Percentiles rank a stretch among this genome's conserved stretches.
phyloP scores from a whole-genome alignment of 2,888 invertebrate species.

The Campoplex nolae region DNA sequence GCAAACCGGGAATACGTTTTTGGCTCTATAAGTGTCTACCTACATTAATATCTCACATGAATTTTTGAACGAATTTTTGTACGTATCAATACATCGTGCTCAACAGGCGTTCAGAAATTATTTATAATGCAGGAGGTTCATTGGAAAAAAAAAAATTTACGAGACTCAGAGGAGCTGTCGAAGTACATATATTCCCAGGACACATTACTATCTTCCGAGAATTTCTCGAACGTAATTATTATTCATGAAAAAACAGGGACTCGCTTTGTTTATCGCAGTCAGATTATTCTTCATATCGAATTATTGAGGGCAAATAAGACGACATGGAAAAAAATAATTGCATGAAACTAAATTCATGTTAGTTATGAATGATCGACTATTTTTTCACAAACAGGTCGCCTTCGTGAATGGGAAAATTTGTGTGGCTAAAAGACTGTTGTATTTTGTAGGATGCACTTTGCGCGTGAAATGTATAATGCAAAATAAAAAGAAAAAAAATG shows the following conservation, averaged over 20 bases:
- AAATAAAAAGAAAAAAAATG: neutral
- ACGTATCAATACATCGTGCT: neutral
- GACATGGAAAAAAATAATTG: neutral
- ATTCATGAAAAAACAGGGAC: neutral
- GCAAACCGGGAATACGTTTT: neutral
- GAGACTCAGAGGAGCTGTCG: neutral
- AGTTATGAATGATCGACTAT: neutral
- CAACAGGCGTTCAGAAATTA: neutral
- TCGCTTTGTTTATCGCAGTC: neutral
- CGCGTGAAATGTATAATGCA: slow-evolving; percentile 5
- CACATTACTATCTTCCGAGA: neutral
- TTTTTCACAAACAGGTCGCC: neutral
- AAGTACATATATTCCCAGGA: neutral
- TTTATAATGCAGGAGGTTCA: slow-evolving; percentile 8
- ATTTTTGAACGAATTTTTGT: neutral
- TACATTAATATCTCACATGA: neutral
- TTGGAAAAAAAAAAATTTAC: neutral
- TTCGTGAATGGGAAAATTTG: neutral
- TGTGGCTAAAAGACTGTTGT: neutral
- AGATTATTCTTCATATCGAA: neutral
- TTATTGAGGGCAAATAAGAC: neutral
- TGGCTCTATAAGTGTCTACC: neutral
- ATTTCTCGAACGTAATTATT: neutral
- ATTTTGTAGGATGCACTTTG: neutral
- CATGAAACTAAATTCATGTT: neutral